These are phyloP conservation scores for Cremastobaeus sp. DNA, from an alignment of 2,888 invertebrate genomes.

Conservation along the genomic window DNA sequence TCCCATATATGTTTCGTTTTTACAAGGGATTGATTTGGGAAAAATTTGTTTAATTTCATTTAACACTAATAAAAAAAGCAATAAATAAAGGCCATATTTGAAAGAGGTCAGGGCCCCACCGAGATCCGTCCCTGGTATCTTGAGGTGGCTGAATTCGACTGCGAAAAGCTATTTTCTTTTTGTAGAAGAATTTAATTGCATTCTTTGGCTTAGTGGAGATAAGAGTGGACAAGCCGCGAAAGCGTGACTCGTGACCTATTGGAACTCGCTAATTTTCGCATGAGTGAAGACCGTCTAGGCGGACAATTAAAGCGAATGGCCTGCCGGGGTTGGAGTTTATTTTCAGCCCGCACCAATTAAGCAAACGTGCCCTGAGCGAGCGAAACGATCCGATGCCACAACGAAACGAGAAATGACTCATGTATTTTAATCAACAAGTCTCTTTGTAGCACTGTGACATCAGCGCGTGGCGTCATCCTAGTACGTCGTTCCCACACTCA, in stretches of 20 bases:
- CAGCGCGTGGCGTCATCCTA: slow-evolving; percentile 72
- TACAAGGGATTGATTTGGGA: too few species aligned
- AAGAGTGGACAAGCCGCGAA: slow-evolving; percentile 9
- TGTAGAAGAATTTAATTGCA: slow-evolving; percentile 30
- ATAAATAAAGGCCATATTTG: too few species aligned
- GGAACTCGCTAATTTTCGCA: slow-evolving; percentile 36
- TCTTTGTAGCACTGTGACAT: slow-evolving; percentile 66
- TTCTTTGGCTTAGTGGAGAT: background rate
- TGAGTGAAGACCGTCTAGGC: slow-evolving; percentile 67
- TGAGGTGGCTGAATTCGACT: too few species aligned
- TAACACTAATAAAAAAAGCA: too few species aligned
- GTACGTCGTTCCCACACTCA: slow-evolving; percentile 73
- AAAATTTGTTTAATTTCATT: too few species aligned
- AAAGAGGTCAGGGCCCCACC: too few species aligned
- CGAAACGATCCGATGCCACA: slow-evolving; percentile 72
- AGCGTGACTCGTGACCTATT: slow-evolving; percentile 40
- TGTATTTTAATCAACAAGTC: slow-evolving; percentile 65
- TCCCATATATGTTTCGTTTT: too few species aligned
- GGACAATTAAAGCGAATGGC: slow-evolving; percentile 73
- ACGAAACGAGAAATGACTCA: slow-evolving; percentile 74
- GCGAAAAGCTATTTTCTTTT: too few species aligned
- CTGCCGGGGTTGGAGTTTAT: slow-evolving; percentile 70
- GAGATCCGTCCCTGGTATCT: too few species aligned
- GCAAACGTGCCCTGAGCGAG: slow-evolving; percentile 68
- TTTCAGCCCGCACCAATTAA: slow-evolving; percentile 74